Evolutionary conservation across 2,113 vertebrate genomes (phyloP).

Genomic region (Prunella himalayana): DNA sequence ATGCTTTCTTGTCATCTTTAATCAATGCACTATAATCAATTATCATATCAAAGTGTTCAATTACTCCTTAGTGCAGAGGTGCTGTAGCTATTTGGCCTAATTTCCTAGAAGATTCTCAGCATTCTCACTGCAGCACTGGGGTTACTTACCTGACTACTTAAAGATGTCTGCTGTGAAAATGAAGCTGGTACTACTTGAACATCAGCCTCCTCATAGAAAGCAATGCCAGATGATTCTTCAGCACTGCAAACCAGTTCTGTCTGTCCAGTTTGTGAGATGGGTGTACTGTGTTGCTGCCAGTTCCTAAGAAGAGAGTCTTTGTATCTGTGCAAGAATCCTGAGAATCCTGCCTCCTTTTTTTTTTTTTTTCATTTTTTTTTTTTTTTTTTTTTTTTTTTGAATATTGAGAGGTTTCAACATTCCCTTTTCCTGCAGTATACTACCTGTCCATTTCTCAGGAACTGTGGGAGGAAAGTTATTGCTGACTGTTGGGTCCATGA

Average conservation of each 20-base stretch:
- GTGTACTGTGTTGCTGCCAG: background rate
- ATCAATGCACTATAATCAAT: conserved; percentile 62
- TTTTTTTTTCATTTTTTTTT: background rate
- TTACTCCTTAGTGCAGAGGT: background rate
- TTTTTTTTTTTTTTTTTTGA: background rate
- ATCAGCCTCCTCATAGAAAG: background rate
- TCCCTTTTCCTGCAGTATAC: background rate
- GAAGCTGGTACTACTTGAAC: background rate
- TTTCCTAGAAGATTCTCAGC: conserved; percentile 15
- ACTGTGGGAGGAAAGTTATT: background rate
- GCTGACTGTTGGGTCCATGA: background rate
- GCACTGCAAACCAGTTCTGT: background rate
- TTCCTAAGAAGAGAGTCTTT: background rate
- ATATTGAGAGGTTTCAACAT: background rate
- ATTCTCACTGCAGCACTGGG: background rate
- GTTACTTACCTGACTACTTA: background rate
- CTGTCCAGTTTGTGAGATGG: background rate
- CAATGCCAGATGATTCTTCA: background rate
- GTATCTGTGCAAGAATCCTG: background rate
- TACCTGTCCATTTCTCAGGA: background rate
- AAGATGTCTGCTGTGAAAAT: background rate
- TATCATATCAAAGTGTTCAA: conserved; percentile 69
- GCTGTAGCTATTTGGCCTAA: conserved; percentile 28
- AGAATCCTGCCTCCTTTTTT: background rate
- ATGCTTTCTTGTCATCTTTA: conserved; percentile 47